These are phyloP conservation scores for Acomys russatus DNA, from an alignment of 2,797 vertebrate species.

Conservation along the genomic window DNA sequence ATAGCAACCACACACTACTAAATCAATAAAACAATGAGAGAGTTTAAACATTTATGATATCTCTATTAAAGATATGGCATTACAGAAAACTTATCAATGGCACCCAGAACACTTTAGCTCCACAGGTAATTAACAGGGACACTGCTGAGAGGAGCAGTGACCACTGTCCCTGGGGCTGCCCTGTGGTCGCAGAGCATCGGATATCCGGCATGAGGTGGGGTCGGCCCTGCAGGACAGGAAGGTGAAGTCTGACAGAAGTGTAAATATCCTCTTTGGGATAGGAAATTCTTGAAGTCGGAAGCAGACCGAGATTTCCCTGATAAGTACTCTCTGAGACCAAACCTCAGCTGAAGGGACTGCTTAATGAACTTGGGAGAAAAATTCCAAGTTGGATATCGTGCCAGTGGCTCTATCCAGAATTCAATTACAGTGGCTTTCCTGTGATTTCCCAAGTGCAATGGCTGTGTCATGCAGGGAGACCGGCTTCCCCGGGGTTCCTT, in stretches of 20 bases:
- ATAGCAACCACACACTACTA: neutral
- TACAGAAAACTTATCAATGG: neutral
- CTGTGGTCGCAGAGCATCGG: neutral
- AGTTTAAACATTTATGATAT: neutral
- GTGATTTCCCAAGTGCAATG: neutral
- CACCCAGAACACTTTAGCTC: neutral
- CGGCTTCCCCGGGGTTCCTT: neutral
- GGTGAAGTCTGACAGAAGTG: neutral
- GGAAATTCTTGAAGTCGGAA: neutral
- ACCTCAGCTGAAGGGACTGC: neutral
- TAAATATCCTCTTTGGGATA: neutral
- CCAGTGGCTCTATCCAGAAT: neutral
- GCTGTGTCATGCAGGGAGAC: neutral
- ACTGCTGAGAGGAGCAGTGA: neutral
- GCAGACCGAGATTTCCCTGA: neutral
- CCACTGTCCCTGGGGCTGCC: neutral
- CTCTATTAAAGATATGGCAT: neutral
- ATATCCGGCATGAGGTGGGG: neutral
- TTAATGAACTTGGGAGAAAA: neutral
- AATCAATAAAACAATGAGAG: neutral
- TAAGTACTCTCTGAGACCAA: neutral
- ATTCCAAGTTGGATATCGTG: neutral
- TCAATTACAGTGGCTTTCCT: neutral
- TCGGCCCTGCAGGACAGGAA: neutral
- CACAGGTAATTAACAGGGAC: neutral